A percentile compares a stretch with the other conserved stretches of the same genome.
phyloP scores from a whole-genome alignment of 2,888 invertebrate genomes.

The Schizaphis graminum region DNA sequence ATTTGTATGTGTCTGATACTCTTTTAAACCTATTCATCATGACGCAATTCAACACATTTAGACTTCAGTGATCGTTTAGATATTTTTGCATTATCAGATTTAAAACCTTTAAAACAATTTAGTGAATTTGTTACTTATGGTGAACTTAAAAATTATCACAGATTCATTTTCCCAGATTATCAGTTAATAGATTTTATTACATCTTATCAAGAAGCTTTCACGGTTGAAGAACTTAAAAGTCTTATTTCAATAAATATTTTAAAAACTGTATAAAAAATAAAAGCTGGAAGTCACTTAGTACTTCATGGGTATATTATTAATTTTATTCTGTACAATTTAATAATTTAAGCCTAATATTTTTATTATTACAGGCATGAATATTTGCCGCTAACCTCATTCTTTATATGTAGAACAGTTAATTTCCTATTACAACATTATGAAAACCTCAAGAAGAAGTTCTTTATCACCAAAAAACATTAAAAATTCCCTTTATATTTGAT shows the following conservation, averaged over 20 bases:
- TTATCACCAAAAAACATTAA: not conserved
- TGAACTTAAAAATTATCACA: constrained; percentile 7
- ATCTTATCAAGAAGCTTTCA: constrained; percentile 4
- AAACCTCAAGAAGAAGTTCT: not conserved
- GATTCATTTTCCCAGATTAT: constrained; percentile 10
- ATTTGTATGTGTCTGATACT: constrained; percentile 14
- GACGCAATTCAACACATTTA: constrained; percentile 14
- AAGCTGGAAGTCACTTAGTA: not conserved
- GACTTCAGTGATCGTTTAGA: not conserved
- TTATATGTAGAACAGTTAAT: not conserved
- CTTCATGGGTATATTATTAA: not conserved
- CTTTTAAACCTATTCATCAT: constrained; percentile 10
- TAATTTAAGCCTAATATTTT: not conserved
- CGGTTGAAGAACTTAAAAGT: not conserved
- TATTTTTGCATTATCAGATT: not conserved
- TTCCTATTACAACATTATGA: not conserved
- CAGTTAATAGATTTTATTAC: not conserved
- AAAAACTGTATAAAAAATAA: not conserved
- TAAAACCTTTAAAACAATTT: not conserved
- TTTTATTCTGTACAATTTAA: not conserved
- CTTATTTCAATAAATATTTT: constrained; percentile 22
- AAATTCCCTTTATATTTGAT: not conserved
- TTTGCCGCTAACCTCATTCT: not conserved
- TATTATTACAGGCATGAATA: not conserved
- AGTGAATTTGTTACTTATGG: constrained; percentile 9